Base-by-base conservation (phyloP, 2,888 invertebrate genomes). In the Hoplodrina ambigua region DNA sequence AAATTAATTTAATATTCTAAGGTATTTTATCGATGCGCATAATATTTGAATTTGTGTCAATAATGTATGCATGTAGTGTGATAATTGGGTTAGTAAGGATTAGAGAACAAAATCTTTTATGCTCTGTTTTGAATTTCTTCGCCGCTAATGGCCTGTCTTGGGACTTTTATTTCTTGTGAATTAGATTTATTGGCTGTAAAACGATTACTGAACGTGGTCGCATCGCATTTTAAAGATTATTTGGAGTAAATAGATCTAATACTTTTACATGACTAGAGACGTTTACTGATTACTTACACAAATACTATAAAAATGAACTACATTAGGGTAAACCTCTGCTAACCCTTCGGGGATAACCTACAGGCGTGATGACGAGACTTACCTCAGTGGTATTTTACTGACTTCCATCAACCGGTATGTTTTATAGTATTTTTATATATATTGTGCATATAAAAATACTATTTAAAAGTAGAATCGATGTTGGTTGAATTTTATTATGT, bases 21-120 rank as follows among this genome's bases (percentile, higher is more conserved):
- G 58, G 13, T 44, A 68, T 75, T 79, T 75, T 79, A 81, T 76
- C 72, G 69, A 72, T 49, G 75, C 50, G 58, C 66, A 68, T 72
- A 80, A 69, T 74, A 75, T 82, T 81, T 81, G 53, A 73, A 81
- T 85, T 81, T 8, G 46, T 46, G 50, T 52, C 33, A 52, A 5
- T 69, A 69, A 81, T 78, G 7, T 78, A 78, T 75, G 73, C 67
- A 72, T 70, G 78, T 81, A 56, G 78, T 75, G 75, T 82, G 85
- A 81, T 84, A 84, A 84, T 81, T 83, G 76, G 80, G 67, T 72
- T 65, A 62, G 66, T 44, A 56, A 33, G 67, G 56, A 75, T 75
- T 63, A 50, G 19, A 83, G 33, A 53, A 82, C 68, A 75, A 82
- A 25, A 75, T 52, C 57, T 71, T 81, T 80, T 71, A 79, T 77